phyloP scores from a whole-genome alignment of 2,797 vertebrate species.

The Serranus cabrilla region DNA sequence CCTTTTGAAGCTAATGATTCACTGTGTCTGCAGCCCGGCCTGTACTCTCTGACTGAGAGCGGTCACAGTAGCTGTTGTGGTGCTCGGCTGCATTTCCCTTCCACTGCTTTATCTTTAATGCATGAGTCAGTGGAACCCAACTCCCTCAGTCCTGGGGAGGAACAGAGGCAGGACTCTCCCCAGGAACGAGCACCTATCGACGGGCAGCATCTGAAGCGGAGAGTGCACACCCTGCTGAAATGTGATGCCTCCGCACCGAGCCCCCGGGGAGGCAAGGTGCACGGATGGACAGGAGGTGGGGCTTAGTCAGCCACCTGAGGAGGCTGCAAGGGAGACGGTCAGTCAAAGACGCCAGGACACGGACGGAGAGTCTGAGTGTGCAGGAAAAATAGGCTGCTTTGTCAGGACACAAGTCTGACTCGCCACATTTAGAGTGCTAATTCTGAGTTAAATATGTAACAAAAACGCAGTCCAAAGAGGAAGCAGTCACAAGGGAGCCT shows the following conservation, averaged over 20 bases:
- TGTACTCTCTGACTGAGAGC: conserved; percentile 24
- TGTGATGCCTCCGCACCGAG: conserved; percentile 52
- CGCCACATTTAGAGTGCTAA: too few species aligned
- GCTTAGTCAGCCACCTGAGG: conserved; percentile 54
- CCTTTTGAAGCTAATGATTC: conserved; percentile 4
- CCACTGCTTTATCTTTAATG: conserved; percentile 82
- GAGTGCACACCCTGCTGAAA: conserved; percentile 64
- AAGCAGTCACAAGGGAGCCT: too few species aligned
- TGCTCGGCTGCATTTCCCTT: conserved; percentile 66
- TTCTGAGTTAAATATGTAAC: too few species aligned
- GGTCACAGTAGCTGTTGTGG: conserved; percentile 42
- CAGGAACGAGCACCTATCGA: conserved; percentile 45
- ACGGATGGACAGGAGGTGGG: conserved; percentile 31
- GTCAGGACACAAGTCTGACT: too few species aligned
- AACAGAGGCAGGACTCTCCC: conserved; percentile 52
- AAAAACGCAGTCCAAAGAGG: too few species aligned
- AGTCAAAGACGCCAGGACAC: conserved; percentile 11
- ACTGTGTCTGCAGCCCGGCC: background rate
- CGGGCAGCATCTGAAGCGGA: conserved; percentile 44
- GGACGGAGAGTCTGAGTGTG: background rate
- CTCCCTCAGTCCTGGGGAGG: conserved; percentile 62
- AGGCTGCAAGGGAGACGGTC: conserved; percentile 38
- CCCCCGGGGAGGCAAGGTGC: conserved; percentile 36
- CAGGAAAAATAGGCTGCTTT: background rate
- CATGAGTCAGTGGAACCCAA: conserved; percentile 86